Conservation (phyloP, 2,888 invertebrate species). For the Seladonia tumulorum region DNA sequence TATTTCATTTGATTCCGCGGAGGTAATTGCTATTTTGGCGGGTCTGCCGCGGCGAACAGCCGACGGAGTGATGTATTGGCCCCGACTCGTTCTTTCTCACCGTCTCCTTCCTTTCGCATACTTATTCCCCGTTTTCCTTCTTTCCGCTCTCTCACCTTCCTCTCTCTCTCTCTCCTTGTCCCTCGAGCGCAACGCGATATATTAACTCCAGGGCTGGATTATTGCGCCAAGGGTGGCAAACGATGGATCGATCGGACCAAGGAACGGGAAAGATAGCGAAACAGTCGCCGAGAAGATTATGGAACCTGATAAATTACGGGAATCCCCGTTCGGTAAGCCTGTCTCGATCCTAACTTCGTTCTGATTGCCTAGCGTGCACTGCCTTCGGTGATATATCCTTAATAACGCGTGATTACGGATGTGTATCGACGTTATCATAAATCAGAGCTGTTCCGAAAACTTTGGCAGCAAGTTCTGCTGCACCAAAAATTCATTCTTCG, state of each 20-base stretch:
- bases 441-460: neutral
- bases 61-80: conserved; percentile 82
- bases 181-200: conserved; percentile 61
- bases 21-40: conserved; percentile 84
- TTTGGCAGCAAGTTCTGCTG: neutral
- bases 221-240: conserved; percentile 67
- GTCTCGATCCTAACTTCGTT: conserved; percentile 44
- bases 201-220: conserved; percentile 70
- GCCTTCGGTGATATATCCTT: too few species aligned
- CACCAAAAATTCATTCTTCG: neutral
- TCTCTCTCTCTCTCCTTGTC: conserved; percentile 49
- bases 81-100: conserved; percentile 66
- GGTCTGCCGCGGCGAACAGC: conserved; percentile 77
- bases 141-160: conserved; percentile 47
- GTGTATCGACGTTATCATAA: neutral
- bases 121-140: conserved; percentile 29
- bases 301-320: conserved; percentile 64
- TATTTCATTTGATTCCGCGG: conserved; percentile 84
- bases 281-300: conserved; percentile 53
- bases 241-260: conserved; percentile 65
- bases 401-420: conserved; percentile 9
- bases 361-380: conserved; percentile 31
- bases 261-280: conserved; percentile 55
- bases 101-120: conserved; percentile 55
- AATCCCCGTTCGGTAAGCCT: conserved; percentile 39